These are phyloP conservation scores for Abscondita cerata DNA, from an alignment of 2,888 invertebrate genomes.

Conservation along the genomic window DNA sequence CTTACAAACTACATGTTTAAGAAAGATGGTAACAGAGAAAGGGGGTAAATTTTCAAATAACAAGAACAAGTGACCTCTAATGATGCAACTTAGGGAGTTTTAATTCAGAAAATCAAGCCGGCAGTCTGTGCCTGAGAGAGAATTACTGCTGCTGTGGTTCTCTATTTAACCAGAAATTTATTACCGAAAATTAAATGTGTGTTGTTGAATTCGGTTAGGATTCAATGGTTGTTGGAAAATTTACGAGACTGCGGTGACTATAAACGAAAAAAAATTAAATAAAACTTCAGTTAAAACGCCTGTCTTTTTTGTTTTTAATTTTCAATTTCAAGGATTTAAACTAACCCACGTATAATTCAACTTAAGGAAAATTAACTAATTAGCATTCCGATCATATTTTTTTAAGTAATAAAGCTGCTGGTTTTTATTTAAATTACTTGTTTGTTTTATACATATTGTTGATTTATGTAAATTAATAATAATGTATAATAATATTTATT, in stretches of 20 bases:
- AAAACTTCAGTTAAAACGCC: constrained; percentile 1
- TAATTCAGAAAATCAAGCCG: constrained; percentile 43
- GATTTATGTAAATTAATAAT: no score
- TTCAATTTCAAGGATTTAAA: no score
- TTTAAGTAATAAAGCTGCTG: no score
- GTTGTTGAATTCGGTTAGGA: constrained; percentile 43
- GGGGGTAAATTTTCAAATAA: constrained; percentile 25
- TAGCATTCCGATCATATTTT: no score
- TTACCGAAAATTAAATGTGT: constrained; percentile 45
- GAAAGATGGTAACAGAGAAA: background rate
- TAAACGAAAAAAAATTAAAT: constrained; percentile 36
- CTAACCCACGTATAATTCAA: no score
- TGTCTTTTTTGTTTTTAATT: background rate
- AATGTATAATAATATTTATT: no score
- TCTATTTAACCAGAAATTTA: constrained; percentile 45
- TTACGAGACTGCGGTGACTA: constrained; percentile 39
- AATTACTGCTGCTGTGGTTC: constrained; percentile 43
- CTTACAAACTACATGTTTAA: constrained; percentile 6
- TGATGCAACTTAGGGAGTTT: constrained; percentile 45
- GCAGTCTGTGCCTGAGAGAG: constrained; percentile 37
- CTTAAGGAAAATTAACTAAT: no score
- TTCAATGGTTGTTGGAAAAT: constrained; percentile 39
- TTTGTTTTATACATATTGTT: no score
- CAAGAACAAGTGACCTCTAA: constrained; percentile 44
- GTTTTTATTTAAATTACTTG: no score